Conservation (phyloP, 2,888 invertebrate genomes). For the Nomada hirtipes region DNA sequence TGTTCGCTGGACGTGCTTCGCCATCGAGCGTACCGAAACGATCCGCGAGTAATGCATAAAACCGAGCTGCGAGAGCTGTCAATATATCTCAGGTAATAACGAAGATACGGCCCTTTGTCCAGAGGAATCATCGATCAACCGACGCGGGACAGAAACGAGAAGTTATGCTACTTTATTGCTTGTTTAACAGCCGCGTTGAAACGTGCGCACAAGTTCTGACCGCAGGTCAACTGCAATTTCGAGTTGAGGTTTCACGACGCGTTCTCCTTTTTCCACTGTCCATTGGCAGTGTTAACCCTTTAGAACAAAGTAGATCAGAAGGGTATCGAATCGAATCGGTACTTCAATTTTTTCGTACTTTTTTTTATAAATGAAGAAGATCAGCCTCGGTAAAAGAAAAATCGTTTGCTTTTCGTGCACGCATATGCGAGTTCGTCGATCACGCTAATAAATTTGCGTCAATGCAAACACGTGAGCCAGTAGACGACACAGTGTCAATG, state of each 20-base stretch:
- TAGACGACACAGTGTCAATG: no score
- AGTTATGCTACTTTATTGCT: constrained; percentile 65
- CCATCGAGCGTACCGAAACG: neutral
- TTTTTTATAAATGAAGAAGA: no score
- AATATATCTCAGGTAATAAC: constrained; percentile 61
- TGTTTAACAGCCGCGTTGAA: constrained; percentile 64
- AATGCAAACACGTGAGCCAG: no score
- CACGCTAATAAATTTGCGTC: no score
- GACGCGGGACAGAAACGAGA: constrained; percentile 48
- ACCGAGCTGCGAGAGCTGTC: constrained; percentile 32
- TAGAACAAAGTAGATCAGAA: no score
- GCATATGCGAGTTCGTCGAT: no score
- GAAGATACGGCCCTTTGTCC: constrained; percentile 70
- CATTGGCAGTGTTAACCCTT: neutral
- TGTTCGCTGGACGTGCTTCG: no score
- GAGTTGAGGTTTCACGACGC: constrained; percentile 59
- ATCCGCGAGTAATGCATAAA: constrained; percentile 33
- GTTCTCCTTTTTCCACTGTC: neutral
- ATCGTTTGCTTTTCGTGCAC: no score
- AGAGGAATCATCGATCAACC: constrained; percentile 69
- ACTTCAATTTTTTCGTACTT: no score
- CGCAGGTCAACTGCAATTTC: constrained; percentile 55
- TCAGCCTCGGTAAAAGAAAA: no score
- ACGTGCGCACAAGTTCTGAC: constrained; percentile 58
- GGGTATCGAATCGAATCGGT: no score